Conservation (phyloP, 2,888 invertebrate species). For the Odontocolon sp. region DNA sequence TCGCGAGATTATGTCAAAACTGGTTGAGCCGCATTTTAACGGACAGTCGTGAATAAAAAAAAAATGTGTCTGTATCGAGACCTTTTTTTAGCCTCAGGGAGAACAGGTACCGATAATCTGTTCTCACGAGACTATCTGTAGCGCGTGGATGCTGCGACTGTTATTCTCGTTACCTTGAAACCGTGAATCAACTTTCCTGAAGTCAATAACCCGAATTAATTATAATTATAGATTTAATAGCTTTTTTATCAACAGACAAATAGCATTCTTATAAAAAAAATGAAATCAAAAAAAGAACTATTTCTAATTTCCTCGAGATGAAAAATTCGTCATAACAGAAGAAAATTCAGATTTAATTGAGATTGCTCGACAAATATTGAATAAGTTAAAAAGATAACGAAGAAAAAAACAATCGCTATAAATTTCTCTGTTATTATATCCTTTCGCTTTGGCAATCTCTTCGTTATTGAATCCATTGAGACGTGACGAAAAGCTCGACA, state of each 20-base stretch:
- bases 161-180: neutral
- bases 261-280: too few species aligned
- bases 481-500: slow-evolving; percentile 16
- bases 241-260: too few species aligned
- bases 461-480: slow-evolving; percentile 30
- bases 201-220: neutral
- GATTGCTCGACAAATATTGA: too few species aligned
- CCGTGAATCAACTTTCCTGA: neutral
- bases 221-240: too few species aligned
- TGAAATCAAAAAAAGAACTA: neutral
- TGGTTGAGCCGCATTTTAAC: neutral
- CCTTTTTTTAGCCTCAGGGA: too few species aligned
- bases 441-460: neutral
- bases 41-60: neutral
- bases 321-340: too few species aligned
- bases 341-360: too few species aligned
- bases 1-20: neutral
- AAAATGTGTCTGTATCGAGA: neutral
- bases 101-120: neutral
- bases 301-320: neutral
- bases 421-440: slow-evolving; percentile 7
- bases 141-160: neutral
- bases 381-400: too few species aligned
- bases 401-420: too few species aligned
- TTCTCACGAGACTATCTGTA: neutral